Base-by-base conservation (phyloP, 2,797 vertebrate genomes). In the Sibirionetta formosa region DNA sequence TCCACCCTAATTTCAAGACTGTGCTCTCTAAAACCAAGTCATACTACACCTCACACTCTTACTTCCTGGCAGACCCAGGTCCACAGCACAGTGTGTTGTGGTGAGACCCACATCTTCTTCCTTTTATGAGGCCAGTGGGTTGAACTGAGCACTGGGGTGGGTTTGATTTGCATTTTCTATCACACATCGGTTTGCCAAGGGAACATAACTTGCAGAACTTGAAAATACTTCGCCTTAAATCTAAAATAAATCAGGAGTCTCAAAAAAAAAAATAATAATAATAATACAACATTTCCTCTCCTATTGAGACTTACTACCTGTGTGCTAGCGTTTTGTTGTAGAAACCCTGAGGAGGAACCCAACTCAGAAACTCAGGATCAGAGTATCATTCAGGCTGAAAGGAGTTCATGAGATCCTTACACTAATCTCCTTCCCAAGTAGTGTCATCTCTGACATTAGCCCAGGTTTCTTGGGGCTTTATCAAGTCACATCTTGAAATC, bases 101-200 rank as follows among this genome's bases (percentile, higher is more conserved):
- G 0, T 17, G 11, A 20, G 1, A 20, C 8, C 22, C 26, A 11
- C 0, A 0, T 35, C 24, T 17, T 66, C 35, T 56, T 69, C 60
- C 33, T 40, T 71, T 65, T 56, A 16, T n/a, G 48, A 46, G 11
- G 27, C 3, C 68, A 68, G 20, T 2, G 54, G 31, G 16, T 44
- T 31, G 60, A 94, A 38, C 13, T 35, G 44, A 76, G 22, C 56
- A 27, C 9, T 15, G 20, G 23, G 9, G 3, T 11, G 2, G 70
- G 17, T 19, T 40, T 57, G 54, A 31, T 50, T 20, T 78, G 66
- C 15, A 16, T 8, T 56, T 95, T 57, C 26, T 75, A 11, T 20
- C 31, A 75, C 17, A 8, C 33, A 70, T 24, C 23, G 46, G 6
- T 26, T 14, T 26, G 23, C 27, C 24, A 20, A 14, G 26, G 31